These are phyloP conservation scores for Heliconius aoede DNA, from an alignment of 2,888 invertebrate genomes.

Conservation along the genomic window DNA sequence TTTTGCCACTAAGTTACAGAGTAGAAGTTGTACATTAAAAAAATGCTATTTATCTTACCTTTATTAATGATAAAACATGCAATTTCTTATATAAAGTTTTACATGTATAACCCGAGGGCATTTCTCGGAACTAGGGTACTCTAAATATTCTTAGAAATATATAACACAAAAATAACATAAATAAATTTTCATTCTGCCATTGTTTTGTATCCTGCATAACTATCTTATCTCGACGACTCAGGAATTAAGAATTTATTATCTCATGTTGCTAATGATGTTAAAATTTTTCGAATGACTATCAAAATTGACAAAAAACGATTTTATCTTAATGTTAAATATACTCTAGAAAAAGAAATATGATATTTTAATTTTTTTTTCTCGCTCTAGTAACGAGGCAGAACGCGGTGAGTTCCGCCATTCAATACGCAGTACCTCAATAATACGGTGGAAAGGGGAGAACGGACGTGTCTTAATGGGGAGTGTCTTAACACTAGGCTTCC, in stretches of 20 bases:
- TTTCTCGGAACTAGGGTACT: neutral
- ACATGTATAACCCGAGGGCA: conserved; percentile 1
- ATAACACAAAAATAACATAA: conserved; percentile 1
- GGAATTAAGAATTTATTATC: neutral
- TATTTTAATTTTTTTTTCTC: too few relatives aligned
- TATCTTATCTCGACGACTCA: neutral
- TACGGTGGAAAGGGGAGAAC: too few relatives aligned
- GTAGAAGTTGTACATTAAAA: neutral
- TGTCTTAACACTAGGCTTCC: too few relatives aligned
- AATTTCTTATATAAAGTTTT: neutral
- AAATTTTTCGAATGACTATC: too few relatives aligned
- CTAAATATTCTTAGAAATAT: conserved; percentile 7
- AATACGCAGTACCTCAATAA: too few relatives aligned
- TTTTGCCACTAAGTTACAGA: too few relatives aligned
- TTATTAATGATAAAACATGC: neutral
- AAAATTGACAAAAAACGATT: neutral
- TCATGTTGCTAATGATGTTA: neutral
- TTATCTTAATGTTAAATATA: neutral
- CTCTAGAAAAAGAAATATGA: too few relatives aligned
- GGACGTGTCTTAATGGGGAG: too few relatives aligned
- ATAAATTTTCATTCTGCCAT: neutral
- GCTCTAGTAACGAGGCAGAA: too few relatives aligned
- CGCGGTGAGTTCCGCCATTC: too few relatives aligned
- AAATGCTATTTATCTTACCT: neutral
- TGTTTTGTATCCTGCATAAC: neutral